These are phyloP conservation scores for Smittia aterrima DNA, from an alignment of 2,888 invertebrate genomes.

Conservation along the genomic window DNA sequence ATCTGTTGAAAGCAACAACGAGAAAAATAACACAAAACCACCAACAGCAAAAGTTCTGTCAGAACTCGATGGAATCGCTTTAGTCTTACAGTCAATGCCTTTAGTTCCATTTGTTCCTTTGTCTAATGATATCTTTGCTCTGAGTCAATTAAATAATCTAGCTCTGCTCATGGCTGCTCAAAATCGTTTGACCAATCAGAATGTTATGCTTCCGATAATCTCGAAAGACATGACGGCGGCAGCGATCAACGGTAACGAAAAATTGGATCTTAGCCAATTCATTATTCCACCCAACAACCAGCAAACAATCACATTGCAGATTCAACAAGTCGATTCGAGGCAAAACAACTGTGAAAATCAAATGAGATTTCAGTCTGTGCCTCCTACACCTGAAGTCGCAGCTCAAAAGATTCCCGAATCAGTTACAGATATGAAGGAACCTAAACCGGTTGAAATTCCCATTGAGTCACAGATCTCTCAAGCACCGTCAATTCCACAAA, in stretches of 20 bases:
- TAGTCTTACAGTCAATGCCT: slow-evolving; percentile 50
- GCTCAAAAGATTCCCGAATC: background rate
- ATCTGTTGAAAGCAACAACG: slow-evolving; percentile 42
- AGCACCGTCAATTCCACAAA: background rate
- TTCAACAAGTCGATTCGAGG: slow-evolving; percentile 32
- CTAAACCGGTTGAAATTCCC: background rate
- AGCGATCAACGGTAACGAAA: background rate
- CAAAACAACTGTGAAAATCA: background rate
- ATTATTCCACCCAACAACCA: slow-evolving; percentile 24
- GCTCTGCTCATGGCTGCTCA: slow-evolving; percentile 50
- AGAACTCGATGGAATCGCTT: slow-evolving; percentile 50
- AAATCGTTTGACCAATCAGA: slow-evolving; percentile 30
- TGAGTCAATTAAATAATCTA: slow-evolving; percentile 52
- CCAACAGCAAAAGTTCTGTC: slow-evolving; percentile 15
- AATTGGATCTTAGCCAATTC: slow-evolving; percentile 43
- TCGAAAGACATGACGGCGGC: background rate
- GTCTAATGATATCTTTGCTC: slow-evolving; percentile 51
- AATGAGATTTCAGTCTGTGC: slow-evolving; percentile 2
- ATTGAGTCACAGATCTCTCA: background rate
- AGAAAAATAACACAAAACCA: slow-evolving; percentile 26
- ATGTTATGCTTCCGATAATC: slow-evolving; percentile 31
- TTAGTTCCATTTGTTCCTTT: slow-evolving; percentile 52
- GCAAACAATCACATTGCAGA: slow-evolving; percentile 25
- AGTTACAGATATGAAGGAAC: background rate
- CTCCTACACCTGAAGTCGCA: slow-evolving; percentile 1